Percentiles rank a stretch among this genome's conserved stretches.
phyloP scores from a whole-genome alignment of 2,113 vertebrate species.

The Proteles cristata region DNA sequence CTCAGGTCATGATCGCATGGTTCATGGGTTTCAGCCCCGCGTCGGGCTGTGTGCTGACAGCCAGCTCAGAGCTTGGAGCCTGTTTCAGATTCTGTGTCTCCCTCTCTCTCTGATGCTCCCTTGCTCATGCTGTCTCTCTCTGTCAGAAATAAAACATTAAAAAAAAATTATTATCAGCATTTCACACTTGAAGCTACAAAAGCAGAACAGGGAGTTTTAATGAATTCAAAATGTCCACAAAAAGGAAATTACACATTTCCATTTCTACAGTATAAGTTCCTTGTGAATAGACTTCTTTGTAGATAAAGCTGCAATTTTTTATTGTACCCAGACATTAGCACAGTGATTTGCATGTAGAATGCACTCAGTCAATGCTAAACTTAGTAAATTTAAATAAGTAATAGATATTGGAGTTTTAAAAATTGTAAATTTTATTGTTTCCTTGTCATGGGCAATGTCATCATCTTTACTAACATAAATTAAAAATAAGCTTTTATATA shows the following conservation, averaged over 20 bases:
- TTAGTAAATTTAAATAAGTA: not conserved
- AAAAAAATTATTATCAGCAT: not conserved
- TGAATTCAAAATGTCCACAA: not conserved
- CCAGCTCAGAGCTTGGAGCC: too few relatives aligned
- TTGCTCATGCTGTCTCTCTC: too few relatives aligned
- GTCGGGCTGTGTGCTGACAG: too few relatives aligned
- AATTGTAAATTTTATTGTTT: not conserved
- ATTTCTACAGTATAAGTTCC: not conserved
- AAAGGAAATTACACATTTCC: not conserved
- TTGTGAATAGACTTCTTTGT: not conserved
- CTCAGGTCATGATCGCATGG: too few relatives aligned
- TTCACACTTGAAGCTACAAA: not conserved
- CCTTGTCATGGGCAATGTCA: not conserved
- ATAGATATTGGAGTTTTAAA: not conserved
- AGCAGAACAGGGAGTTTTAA: not conserved
- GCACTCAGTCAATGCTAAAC: not conserved
- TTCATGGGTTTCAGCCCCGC: too few relatives aligned
- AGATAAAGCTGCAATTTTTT: not conserved
- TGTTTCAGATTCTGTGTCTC: too few relatives aligned
- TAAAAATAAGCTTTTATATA: not conserved
- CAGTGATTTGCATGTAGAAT: not conserved
- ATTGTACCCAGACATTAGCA: not conserved
- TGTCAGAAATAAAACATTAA: too few relatives aligned
- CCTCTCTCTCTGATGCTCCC: too few relatives aligned
- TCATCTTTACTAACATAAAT: not conserved